Base-by-base conservation (phyloP, 1,140 invertebrate species). In the Panulirus ornatus region DNA sequence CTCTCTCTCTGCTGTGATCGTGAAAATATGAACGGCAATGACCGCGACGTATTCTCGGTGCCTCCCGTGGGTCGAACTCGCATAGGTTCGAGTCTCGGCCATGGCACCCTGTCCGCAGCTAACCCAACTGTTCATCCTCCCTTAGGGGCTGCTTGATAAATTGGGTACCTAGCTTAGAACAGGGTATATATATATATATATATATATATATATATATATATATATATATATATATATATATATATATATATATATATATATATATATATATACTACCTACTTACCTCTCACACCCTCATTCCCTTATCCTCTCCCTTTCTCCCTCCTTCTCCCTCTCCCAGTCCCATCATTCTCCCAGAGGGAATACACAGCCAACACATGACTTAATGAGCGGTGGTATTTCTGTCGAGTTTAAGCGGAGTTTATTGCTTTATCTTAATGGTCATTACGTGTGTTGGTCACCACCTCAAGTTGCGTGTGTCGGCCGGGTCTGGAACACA, bases 361-460 rank as follows among this genome's bases (percentile, higher is more conserved):
- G 44, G 76, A 51, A 27, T 27, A 47, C 42, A 51, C 42, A 9
- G 51, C 76, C 19, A 79, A 79, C 9, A 16, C 76, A 30, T 27
- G 42, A 9, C 6, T 42, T 51, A 79, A 79, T 79, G 76, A 79
- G 76, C 76, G 76, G 76, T 79, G 76, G 42, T 79, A 79, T 79
- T 79, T 79, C 51, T 42, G 42, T 51, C 19, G 76, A 30, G 44
- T 47, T n/a, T 79, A 79, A 79, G 76, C 51, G 76, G 76, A 51
- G 42, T 79, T 79, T 79, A 79, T 51, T 51, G 44, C 76, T 51
- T 79, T 79, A 79, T 54, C 51, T 79, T 79, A 79, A 79, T 79
- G 76, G 22, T 79, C 76, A 51, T 79, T 79, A 79, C 76, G 76
- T 79, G 76, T 79, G 76, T 44, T 79, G 76, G 42, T 51, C 44